Percentiles rank a stretch among this genome's conserved stretches.
Evolutionary conservation across 2,797 vertebrate genomes (phyloP).

Genomic region (Anisognathus igniventris): DNA sequence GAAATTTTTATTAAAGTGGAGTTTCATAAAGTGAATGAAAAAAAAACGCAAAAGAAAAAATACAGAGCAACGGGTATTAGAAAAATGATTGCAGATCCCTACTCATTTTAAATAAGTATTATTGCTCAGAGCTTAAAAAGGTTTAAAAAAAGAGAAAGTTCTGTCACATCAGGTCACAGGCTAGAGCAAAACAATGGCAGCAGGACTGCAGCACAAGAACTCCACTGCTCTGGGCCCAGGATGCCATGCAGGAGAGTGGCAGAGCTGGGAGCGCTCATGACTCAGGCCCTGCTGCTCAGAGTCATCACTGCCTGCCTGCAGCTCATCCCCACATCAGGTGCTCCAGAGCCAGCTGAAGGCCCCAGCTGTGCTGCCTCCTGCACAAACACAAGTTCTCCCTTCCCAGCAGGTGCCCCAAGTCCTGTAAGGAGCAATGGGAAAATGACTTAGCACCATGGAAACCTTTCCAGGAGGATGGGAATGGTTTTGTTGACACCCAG

Average conservation of each 20-base stretch:
- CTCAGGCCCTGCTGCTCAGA: not conserved
- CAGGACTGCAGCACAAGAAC: not conserved
- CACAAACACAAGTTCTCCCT: not conserved
- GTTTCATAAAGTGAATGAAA: not conserved
- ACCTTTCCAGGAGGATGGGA: not conserved
- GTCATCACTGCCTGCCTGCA: not conserved
- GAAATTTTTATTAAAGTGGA: not conserved
- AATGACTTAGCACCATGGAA: not conserved
- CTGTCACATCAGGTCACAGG: not conserved
- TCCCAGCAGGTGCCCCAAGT: not conserved
- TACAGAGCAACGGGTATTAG: fast-evolving
- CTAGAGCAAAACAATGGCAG: not conserved
- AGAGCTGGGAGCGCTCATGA: not conserved
- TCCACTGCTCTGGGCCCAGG: fast-evolving
- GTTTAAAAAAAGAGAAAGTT: not conserved
- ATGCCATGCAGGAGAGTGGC: not conserved
- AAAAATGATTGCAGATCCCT: not conserved
- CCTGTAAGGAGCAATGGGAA: not conserved
- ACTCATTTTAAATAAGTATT: not conserved
- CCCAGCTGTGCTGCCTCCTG: not conserved
- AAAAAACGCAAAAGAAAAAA: not conserved
- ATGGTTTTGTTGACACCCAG: not conserved
- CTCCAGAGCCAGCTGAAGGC: not conserved
- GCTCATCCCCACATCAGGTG: not conserved
- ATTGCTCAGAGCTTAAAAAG: not conserved